These are phyloP conservation scores for Cotesia typhae DNA, from an alignment of 1,140 invertebrate genomes.

Conservation along the genomic window DNA sequence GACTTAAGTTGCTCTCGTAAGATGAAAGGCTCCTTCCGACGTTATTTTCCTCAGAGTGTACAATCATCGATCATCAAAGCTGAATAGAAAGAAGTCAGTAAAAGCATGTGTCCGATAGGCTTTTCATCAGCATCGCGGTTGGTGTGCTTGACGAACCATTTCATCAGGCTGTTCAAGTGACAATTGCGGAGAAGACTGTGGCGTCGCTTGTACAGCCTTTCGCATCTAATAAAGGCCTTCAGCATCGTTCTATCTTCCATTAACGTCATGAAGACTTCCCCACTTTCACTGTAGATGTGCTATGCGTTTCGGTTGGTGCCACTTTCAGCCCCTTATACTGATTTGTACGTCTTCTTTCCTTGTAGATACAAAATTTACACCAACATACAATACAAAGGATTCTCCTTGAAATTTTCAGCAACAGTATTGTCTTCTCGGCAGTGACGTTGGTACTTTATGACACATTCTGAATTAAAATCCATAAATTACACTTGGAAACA, in stretches of 20 bases:
- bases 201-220: conserved; percentile 20
- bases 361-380: conserved; percentile 49
- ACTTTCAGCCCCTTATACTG: conserved; percentile 42
- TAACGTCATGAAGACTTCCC: conserved; percentile 35
- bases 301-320: conserved; percentile 31
- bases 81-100: neutral
- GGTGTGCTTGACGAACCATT: conserved; percentile 49
- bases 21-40: conserved; percentile 17
- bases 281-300: conserved; percentile 16
- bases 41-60: neutral
- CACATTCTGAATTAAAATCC: conserved; percentile 35
- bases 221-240: conserved; percentile 25
- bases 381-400: conserved; percentile 51
- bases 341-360: conserved; percentile 28
- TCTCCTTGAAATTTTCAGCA: conserved; percentile 50
- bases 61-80: conserved; percentile 32
- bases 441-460: conserved; percentile 43
- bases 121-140: conserved; percentile 42
- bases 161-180: conserved; percentile 48
- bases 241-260: conserved; percentile 48
- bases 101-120: conserved; percentile 14
- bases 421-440: conserved; percentile 41
- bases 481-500: neutral
- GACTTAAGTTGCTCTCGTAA: neutral
- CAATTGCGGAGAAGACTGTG: conserved; percentile 44